Evolutionary conservation across 1,140 invertebrate species (phyloP).

Genomic region (Ips nitidus): DNA sequence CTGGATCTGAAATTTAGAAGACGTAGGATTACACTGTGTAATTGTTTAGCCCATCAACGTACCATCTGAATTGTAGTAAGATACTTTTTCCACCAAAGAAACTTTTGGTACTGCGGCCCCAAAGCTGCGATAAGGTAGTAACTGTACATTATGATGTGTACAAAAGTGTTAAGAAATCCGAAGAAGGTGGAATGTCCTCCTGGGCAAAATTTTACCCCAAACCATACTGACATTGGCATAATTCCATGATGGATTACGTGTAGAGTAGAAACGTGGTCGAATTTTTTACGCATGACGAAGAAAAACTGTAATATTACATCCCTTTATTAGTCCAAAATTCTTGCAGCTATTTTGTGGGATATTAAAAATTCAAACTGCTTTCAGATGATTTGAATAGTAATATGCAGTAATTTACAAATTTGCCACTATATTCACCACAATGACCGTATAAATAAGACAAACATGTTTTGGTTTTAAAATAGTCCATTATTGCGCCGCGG

Average conservation of each 20-base stretch:
- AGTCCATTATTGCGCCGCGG: too few relatives aligned
- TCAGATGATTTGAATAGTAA: not conserved
- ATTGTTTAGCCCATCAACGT: conserved; percentile 38
- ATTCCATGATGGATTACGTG: conserved; percentile 96
- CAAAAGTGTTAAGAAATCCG: conserved; percentile 83
- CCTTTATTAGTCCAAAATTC: not conserved
- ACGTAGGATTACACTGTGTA: not conserved
- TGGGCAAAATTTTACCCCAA: conserved; percentile 89
- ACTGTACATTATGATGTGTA: conserved; percentile 83
- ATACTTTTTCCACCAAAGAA: conserved; percentile 93
- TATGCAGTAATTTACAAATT: not conserved
- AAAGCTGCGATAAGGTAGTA: conserved; percentile 87
- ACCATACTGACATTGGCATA: conserved; percentile 97
- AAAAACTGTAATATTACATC: conserved; percentile 69
- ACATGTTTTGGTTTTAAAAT: too few relatives aligned
- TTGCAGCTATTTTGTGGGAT: not conserved
- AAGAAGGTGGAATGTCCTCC: conserved; percentile 86
- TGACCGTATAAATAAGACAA: too few relatives aligned
- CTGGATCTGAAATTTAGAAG: conserved; percentile 63
- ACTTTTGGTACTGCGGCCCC: conserved; percentile 78
- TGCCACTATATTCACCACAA: not conserved
- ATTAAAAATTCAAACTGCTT: not conserved
- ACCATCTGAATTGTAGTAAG: conserved; percentile 85
- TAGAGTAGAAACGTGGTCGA: conserved; percentile 86
- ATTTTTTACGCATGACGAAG: conserved; percentile 92